Conservation (phyloP, 2,888 invertebrate genomes). For the Eristalis intricaria region DNA sequence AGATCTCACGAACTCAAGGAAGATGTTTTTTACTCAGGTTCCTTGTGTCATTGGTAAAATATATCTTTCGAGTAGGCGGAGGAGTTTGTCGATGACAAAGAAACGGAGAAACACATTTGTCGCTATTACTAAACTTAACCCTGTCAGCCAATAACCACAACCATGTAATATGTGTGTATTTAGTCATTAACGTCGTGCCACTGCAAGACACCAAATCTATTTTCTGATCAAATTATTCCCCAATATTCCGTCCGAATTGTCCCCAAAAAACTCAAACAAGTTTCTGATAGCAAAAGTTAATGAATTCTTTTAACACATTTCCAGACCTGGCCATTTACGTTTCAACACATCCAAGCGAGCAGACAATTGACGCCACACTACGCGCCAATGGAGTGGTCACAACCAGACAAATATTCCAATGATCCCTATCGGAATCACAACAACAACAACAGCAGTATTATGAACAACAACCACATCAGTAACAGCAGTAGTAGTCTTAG, state of each 20-base stretch:
- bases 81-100: too few relatives aligned
- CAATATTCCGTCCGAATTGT: not conserved
- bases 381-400: conserved; percentile 55
- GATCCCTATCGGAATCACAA: conserved; percentile 63
- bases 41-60: too few relatives aligned
- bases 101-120: too few relatives aligned
- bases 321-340: conserved; percentile 92
- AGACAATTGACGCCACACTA: conserved; percentile 56
- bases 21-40: too few relatives aligned
- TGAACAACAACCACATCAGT: conserved; percentile 41
- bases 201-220: too few relatives aligned
- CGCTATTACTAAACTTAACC: too few relatives aligned
- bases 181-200: too few relatives aligned
- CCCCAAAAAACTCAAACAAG: not conserved
- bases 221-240: too few relatives aligned
- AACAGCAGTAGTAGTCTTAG: conserved; percentile 19
- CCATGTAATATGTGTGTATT: too few relatives aligned
- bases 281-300: not conserved
- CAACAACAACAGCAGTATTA: conserved; percentile 47
- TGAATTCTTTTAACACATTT: conserved; percentile 75
- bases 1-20: too few relatives aligned
- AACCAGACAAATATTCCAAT: conserved; percentile 60
- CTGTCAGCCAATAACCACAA: too few relatives aligned
- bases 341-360: conserved; percentile 83
- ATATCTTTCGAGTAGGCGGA: too few relatives aligned